A percentile compares a stretch with the other conserved stretches of the same genome.
These are phyloP conservation scores for Xanthia icteritia DNA, from an alignment of 2,888 invertebrate genomes.

Conservation along the genomic window DNA sequence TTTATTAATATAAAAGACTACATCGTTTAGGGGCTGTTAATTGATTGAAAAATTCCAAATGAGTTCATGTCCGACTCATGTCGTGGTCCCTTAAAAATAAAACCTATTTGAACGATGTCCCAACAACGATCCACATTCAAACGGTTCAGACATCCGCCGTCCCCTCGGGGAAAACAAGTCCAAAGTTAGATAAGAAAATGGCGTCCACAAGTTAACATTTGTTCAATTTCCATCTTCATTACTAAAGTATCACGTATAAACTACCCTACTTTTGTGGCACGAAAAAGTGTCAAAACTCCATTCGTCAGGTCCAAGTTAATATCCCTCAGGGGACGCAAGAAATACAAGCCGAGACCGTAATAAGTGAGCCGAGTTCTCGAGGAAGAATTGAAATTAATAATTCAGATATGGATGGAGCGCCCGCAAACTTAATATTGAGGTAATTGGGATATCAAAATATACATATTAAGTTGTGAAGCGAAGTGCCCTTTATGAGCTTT, in stretches of 20 bases:
- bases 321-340: conserved; percentile 61
- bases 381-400: conserved; percentile 80
- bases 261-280: conserved; percentile 62
- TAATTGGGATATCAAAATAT: conserved; percentile 67
- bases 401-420: conserved; percentile 69
- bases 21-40: neutral
- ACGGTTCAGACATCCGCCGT: conserved; percentile 1
- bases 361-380: conserved; percentile 70
- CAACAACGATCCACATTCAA: conserved; percentile 22
- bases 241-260: conserved; percentile 63
- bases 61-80: neutral
- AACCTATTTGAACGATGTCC: conserved; percentile 15
- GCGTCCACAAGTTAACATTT: conserved; percentile 57
- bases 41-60: neutral
- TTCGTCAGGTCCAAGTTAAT: conserved; percentile 70
- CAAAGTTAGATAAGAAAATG: conserved; percentile 56
- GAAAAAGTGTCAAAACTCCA: conserved; percentile 70
- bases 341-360: conserved; percentile 66
- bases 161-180: conserved; percentile 36
- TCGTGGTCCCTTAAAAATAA: conserved; percentile 10
- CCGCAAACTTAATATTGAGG: conserved; percentile 61
- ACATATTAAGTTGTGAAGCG: conserved; percentile 52
- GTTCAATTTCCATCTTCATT: conserved; percentile 68
- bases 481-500: conserved; percentile 29
- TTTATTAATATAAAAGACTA: neutral